phyloP scores from a whole-genome alignment of 92 coral and sea anemone genomes.

The Siderastrea radians region DNA sequence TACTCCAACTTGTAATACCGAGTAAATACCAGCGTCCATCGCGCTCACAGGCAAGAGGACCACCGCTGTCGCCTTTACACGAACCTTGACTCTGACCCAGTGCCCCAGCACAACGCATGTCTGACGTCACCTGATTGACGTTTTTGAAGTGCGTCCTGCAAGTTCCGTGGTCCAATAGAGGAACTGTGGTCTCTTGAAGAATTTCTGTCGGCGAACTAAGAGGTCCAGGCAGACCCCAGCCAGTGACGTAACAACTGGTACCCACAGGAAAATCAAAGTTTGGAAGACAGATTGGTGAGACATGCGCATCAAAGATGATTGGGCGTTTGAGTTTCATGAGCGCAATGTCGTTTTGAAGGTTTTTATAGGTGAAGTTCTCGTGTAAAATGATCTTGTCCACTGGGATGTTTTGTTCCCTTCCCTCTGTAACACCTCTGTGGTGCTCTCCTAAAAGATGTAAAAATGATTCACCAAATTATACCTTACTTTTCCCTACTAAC shows the following conservation, averaged over 20 bases:
- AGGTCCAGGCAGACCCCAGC: constrained; percentile 84
- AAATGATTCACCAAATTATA: background rate
- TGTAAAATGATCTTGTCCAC: constrained; percentile 79
- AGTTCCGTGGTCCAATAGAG: constrained; percentile 59
- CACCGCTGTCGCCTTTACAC: constrained; percentile 97
- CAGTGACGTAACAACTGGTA: constrained; percentile 85
- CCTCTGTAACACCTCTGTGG: constrained; percentile 69
- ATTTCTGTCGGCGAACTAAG: constrained; percentile 63
- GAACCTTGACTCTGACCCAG: constrained; percentile 80
- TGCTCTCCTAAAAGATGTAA: constrained; percentile 67
- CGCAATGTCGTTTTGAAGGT: constrained; percentile 87
- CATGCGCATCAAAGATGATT: constrained; percentile 67
- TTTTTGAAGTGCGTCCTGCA: constrained; percentile 67
- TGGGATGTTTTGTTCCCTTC: constrained; percentile 82
- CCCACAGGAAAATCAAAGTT: constrained; percentile 74
- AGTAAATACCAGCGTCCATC: constrained; percentile 87
- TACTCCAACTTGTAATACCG: constrained; percentile 94
- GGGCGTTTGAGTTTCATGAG: constrained; percentile 75
- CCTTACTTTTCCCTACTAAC: too few relatives aligned
- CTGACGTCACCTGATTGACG: constrained; percentile 62
- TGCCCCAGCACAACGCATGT: constrained; percentile 97
- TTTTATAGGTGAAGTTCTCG: constrained; percentile 41
- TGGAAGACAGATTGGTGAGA: constrained; percentile 88
- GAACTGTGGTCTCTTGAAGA: constrained; percentile 87
- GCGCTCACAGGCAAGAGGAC: constrained; percentile 90